These are phyloP conservation scores for Dicentrarchus labrax DNA, from an alignment of 2,113 vertebrate genomes.

Conservation along the genomic window DNA sequence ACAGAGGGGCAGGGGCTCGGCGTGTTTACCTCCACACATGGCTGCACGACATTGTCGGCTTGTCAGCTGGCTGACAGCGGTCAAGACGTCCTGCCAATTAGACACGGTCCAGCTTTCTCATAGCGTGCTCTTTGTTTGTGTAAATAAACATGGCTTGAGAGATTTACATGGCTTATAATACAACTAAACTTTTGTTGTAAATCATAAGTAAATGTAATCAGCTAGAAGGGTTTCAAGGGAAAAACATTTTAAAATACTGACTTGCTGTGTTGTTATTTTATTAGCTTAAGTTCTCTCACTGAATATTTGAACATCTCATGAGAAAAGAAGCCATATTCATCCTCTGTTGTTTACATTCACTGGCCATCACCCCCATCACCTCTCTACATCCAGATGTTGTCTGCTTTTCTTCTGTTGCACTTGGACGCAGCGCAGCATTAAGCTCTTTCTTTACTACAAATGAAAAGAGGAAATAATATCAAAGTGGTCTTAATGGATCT, in stretches of 20 bases:
- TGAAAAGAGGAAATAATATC: constrained; percentile 45
- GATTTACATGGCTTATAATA: neutral
- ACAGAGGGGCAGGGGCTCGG: constrained; percentile 39
- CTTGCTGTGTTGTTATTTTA: neutral
- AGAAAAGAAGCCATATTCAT: constrained; percentile 5
- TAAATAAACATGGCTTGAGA: constrained; percentile 26
- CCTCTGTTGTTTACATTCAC: constrained; percentile 42
- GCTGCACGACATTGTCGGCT: constrained; percentile 66
- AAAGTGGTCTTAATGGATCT: constrained; percentile 68
- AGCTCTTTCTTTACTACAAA: constrained; percentile 9
- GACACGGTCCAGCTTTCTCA: constrained; percentile 35
- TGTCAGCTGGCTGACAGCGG: constrained; percentile 40
- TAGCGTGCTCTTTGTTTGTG: constrained; percentile 36
- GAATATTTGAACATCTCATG: constrained; percentile 6
- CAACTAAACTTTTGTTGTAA: constrained; percentile 1
- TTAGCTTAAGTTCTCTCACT: constrained; percentile 7
- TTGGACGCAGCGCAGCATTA: neutral
- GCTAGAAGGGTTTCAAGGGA: neutral
- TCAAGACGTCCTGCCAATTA: constrained; percentile 60
- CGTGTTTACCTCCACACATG: constrained; percentile 74
- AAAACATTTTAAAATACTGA: neutral
- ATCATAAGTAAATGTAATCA: neutral
- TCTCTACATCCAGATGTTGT: constrained; percentile 25
- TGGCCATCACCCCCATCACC: constrained; percentile 8
- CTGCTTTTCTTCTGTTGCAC: constrained; percentile 48